A percentile compares a stretch with the other conserved stretches of the same genome.
Conservation (phyloP, 1,140 invertebrate species). For the Brachionus sp. region DNA sequence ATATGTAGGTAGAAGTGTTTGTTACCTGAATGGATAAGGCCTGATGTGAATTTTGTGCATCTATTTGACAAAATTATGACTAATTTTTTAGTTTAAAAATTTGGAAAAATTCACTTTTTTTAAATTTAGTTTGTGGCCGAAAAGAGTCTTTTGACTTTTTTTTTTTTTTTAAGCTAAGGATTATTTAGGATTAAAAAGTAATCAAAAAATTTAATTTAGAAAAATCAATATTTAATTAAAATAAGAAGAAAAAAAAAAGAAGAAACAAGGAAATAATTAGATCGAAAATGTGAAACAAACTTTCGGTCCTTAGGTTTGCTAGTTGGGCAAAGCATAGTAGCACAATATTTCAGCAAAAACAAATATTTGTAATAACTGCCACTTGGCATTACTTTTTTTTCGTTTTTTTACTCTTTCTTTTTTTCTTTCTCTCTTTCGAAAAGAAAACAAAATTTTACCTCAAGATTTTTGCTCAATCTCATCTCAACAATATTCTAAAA, state of each 20-base stretch:
- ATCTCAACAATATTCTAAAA: not conserved
- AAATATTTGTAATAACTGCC: not conserved
- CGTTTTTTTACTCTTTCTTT: too few relatives aligned
- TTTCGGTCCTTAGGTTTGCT: not conserved
- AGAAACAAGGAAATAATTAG: not conserved
- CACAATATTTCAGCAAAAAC: not conserved
- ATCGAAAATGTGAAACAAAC: not conserved
- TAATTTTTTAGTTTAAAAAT: not conserved
- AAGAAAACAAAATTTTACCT: not conserved
- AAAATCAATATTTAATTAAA: not conserved
- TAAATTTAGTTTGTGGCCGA: not conserved
- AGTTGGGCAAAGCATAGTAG: not conserved
- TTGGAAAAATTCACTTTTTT: not conserved
- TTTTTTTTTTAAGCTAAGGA: not conserved
- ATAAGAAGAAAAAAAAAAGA: not conserved
- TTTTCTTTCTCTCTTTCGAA: not conserved
- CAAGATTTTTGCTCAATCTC: not conserved
- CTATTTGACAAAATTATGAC: not conserved
- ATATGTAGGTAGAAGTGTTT: not conserved
- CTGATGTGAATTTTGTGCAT: not conserved
- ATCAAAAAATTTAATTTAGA: not conserved
- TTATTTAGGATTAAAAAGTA: constrained; percentile 11
- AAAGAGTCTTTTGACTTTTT: not conserved
- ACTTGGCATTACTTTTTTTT: not conserved
- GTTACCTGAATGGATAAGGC: not conserved